Evolutionary conservation across 92 coral and sea anemone species (phyloP), one percentile per base, ranked within the genome.

Genomic region (Porites cylindrica): DNA sequence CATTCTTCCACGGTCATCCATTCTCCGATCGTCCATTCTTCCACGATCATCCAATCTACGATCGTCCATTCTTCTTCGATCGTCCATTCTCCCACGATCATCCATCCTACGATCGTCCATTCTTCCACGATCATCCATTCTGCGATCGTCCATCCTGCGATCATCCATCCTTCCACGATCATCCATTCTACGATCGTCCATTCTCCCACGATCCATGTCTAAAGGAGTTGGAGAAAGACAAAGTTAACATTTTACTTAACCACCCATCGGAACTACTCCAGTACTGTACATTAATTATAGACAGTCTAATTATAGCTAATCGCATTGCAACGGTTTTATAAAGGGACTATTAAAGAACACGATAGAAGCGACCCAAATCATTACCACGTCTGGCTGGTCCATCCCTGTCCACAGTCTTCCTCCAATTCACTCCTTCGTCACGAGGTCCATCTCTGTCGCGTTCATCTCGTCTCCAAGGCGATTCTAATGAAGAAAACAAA

Each of bases 361-460:
- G 61, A 2, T 56, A 10, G 16, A 56, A 2, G 61, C 61, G 61
- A 10, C 61, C 61, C 14, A 13, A 54, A 69, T 75, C 79, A 82
- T 89, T 86, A 86, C 91, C 89, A 11, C 82, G 83, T 74, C 90
- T 89, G 10, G 82, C 81, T 4, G 89, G 90, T 3, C 88, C 91
- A 51, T 91, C 90, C 17, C 92, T 86, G 72, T 92, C 95, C 64
- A 72, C 84, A 51, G 88, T 21, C 71, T 86, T 82, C 74, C 95
- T 89, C 95, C 95, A 89, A 12, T 82, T 24, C 17, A 32, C 24
- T 14, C 76, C 76, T 56, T 85, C 89, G 43, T 85, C 89, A 18
- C 83, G 82, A 72, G 80, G 72, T 47, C 87, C 87, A 11, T 85
- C 89, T 29, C 81, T 72, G 77, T 70, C 85, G 14, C 67, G 89